Base-by-base conservation (phyloP, 2,888 invertebrate genomes). In the Leptopilina drosophilae region DNA sequence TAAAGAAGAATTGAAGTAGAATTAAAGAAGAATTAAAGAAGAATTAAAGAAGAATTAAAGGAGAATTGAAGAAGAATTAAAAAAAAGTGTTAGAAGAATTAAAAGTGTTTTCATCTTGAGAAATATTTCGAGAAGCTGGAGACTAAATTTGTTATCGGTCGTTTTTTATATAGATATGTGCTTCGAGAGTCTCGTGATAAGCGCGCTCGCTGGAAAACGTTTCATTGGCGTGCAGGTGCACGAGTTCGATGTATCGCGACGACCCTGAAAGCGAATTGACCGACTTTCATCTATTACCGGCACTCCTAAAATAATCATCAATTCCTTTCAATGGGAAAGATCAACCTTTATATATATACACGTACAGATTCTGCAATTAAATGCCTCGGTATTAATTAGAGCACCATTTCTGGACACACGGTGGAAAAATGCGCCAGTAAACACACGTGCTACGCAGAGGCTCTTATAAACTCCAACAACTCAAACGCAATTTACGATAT, bases 271-370 rank as follows among this genome's bases (percentile, higher is more conserved):
- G 69, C 5, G 69, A 53, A 69, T 69, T 69, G 69, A 69, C 69
- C 69, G 69, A 69, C 69, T 69, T 69, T 69, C 69, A 49, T 53
- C 69, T 69, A 69, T 69, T 69, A 69, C 69, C 69, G 69, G 69
- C 69, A 69, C 69, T 69, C 69, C 69, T 69, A 69, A 69, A 69
- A 69, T 69, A 69, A 69, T 69, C 69, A 53, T 69, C 69, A 69
- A 69, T 69, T 33, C 69, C 69, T 69, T 69, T 69, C 53, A 69
- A 69, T 69, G 53, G 69, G 26, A 53, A 53, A 53, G 69, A 69
- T 53, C 69, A 8, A 20, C 53, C 26, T 69, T 67, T 53, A 66
- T 33, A 33, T 33, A 33, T 33, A 33, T 33, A 33, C 3, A 26
- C 7, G 42, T 42, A 42, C 49, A 20, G 26, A 26, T 69, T 69